Base-by-base conservation (phyloP, 2,113 vertebrate species). In the Gallinago undulata region DNA sequence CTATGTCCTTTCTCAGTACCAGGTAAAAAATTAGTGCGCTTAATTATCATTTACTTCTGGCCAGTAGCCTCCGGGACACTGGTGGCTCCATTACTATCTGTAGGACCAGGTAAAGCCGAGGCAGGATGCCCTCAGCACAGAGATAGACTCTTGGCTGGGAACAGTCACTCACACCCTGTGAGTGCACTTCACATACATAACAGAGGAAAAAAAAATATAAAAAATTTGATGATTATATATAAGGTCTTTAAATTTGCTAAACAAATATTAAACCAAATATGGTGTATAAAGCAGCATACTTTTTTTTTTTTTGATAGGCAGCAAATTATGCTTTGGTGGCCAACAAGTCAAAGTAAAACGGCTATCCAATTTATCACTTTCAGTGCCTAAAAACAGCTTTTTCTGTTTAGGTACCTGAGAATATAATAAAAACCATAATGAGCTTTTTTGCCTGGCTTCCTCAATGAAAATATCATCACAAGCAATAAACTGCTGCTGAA, bases 401-500 rank as follows among this genome's bases (percentile, higher is more conserved):
- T 92, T 85, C 78, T 81, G 31, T 72, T 85, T 60, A 80, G 67
- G 62, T 25, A 90, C 35, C 87, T 59, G 59, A 90, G n/a, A 94
- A 73, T 11, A 63, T 22, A 88, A 92, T 73, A 90, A 87, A 90
- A 93, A 68, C 39, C 15, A 41, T 4, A 24, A 87, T 39, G 51
- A 93, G 66, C 28, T 93, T 92, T 95, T 68, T 70, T 45, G 67
- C 41, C 79, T 69, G 59, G 33, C 37, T 90, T 59, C 68, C 63
- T 80, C 76, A 19, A 30, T 77, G 67, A 92, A 88, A 95, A 37
- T 69, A 85, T 45, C 82, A 89, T 66, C 92, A 69, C 50, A 87
- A 80, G 70, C 56, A 94, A 92, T 83, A 88, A 96, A 74, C n/a
- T 24, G 72, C 37, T 91, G 81, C 76, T 80, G 67, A 80, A 93